Conservation (phyloP, 2,797 vertebrate genomes). For the Borostomias antarcticus region DNA sequence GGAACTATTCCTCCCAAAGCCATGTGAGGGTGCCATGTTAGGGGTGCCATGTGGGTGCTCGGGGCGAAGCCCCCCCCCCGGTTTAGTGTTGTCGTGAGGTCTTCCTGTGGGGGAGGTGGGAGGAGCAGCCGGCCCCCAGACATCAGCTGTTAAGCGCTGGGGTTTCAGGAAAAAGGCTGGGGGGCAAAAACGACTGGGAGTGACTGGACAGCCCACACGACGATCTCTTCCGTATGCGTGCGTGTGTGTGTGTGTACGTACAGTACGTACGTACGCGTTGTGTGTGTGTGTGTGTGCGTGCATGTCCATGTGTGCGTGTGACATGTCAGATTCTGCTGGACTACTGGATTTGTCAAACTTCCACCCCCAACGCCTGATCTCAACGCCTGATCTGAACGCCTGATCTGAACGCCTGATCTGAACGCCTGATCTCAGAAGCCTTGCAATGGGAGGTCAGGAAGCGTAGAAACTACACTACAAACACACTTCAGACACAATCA, state of each 20-base stretch:
- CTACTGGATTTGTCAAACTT: constrained; percentile 74
- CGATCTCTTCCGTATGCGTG: constrained; percentile 56
- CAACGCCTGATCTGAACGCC: too few relatives aligned
- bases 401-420: too few relatives aligned
- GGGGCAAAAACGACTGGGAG: constrained; percentile 55
- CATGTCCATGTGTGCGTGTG: constrained; percentile 48
- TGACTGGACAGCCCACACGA: constrained; percentile 44
- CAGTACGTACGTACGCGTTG: too few relatives aligned
- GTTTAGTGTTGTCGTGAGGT: constrained; percentile 84
- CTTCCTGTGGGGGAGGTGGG: constrained; percentile 71
- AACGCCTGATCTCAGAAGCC: constrained; percentile 81
- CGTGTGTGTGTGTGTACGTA: constrained; percentile 33
- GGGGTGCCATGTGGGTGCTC: constrained; percentile 53
- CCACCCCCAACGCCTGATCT: constrained; percentile 78
- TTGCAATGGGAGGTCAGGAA: constrained; percentile 74
- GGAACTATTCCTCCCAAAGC: constrained; percentile 85
- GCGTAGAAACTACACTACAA: constrained; percentile 78
- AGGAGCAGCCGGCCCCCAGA: constrained; percentile 53
- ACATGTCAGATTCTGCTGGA: constrained; percentile 72
- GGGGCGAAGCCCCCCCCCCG: constrained; percentile 60
- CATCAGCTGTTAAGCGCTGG: constrained; percentile 35
- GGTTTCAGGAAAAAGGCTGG: constrained; percentile 79
- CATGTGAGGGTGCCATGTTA: constrained; percentile 77
- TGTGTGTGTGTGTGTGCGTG: constrained; percentile 39
- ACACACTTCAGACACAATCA: constrained; percentile 58